Evolutionary conservation across 1,140 invertebrate genomes (phyloP).

Genomic region (Lineus longissimus): DNA sequence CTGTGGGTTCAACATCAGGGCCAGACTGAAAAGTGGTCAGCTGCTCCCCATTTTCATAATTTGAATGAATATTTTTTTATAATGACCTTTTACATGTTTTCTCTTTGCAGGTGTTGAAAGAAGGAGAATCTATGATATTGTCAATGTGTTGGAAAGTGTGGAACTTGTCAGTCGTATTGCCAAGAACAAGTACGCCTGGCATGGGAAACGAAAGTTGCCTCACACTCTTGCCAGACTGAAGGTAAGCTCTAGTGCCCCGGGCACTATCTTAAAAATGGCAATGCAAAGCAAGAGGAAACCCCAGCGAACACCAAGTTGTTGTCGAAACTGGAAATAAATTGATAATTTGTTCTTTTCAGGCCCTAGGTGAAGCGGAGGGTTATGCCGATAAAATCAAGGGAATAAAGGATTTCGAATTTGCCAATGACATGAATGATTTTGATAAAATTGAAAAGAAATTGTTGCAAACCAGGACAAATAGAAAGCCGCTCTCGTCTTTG

Average conservation of each 20-base stretch:
- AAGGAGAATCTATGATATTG: constrained; percentile 72
- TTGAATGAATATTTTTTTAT: neutral
- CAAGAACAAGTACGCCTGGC: constrained; percentile 56
- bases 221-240: constrained; percentile 52
- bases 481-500: neutral
- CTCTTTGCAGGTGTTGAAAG: constrained; percentile 58
- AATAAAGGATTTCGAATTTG: constrained; percentile 44
- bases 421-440: constrained; percentile 29
- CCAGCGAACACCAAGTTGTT: too few relatives aligned
- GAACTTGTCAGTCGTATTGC: constrained; percentile 62
- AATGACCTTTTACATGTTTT: neutral
- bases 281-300: too few relatives aligned
- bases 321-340: too few relatives aligned
- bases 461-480: neutral
- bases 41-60: too few relatives aligned
- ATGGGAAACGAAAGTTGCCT: constrained; percentile 51
- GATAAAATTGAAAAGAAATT: too few relatives aligned
- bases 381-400: constrained; percentile 44
- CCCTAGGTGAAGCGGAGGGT: constrained; percentile 41
- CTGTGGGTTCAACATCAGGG: too few relatives aligned
- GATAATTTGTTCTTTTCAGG: constrained; percentile 26
- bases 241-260: too few relatives aligned
- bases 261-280: too few relatives aligned
- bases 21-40: too few relatives aligned
- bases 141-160: constrained; percentile 71